Evolutionary conservation across 1,140 invertebrate genomes (phyloP).

Genomic region (Dendrolimus kikuchii): DNA sequence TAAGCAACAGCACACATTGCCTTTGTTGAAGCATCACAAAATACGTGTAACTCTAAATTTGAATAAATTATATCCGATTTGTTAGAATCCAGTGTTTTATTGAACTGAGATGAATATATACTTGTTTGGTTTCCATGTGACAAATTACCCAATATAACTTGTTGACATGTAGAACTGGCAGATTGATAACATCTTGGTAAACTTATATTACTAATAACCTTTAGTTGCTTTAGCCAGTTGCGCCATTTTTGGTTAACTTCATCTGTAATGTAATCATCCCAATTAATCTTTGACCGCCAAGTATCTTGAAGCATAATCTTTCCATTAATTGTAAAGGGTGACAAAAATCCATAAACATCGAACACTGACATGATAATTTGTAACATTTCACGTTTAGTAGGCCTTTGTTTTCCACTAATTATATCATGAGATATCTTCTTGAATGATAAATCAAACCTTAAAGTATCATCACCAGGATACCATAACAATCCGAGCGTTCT

Average conservation of each 20-base stretch:
- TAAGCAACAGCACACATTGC: slow-evolving; percentile 11
- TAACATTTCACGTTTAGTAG: too few species aligned
- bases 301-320: slow-evolving; percentile 15
- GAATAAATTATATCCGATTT: slow-evolving; percentile 3
- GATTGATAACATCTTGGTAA: slow-evolving; percentile 11
- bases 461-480: too few species aligned
- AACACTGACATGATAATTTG: too few species aligned
- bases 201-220: neutral
- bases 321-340: slow-evolving; percentile 16
- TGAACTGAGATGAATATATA: neutral
- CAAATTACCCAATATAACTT: neutral
- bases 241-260: slow-evolving; percentile 11
- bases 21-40: slow-evolving; percentile 12
- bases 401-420: too few species aligned
- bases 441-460: too few species aligned
- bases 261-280: slow-evolving; percentile 10
- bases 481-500: too few species aligned
- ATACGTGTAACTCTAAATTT: slow-evolving; percentile 9
- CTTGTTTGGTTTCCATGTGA: neutral
- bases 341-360: too few species aligned
- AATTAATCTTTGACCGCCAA: slow-evolving; percentile 12
- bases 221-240: slow-evolving; percentile 9
- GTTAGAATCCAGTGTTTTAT: neutral
- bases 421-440: too few species aligned
- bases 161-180: neutral